phyloP scores from a whole-genome alignment of 2,113 vertebrate species.

The Azemiops feae region DNA sequence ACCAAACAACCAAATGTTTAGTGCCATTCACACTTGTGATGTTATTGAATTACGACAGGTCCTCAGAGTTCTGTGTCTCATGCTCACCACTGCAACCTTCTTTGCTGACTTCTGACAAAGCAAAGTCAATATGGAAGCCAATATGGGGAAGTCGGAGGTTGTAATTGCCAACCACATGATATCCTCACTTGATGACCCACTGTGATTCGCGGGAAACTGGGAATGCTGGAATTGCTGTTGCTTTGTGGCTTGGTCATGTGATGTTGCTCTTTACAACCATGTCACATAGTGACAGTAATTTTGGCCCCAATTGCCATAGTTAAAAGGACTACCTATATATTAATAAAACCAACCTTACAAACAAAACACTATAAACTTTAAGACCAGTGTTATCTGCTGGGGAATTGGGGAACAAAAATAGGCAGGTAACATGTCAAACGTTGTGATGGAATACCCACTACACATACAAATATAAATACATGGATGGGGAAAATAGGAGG shows the following conservation, averaged over 20 bases:
- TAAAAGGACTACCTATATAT: background rate
- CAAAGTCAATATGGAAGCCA: background rate
- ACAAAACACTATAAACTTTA: background rate
- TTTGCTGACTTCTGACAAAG: background rate
- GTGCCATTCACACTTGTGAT: background rate
- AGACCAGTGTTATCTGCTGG: background rate
- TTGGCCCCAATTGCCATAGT: background rate
- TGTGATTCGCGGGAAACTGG: background rate
- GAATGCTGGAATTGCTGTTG: background rate
- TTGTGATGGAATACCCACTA: background rate
- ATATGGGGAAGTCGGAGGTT: background rate
- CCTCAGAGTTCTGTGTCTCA: background rate
- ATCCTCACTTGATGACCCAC: background rate
- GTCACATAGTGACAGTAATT: background rate
- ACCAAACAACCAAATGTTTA: background rate
- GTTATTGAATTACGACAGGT: background rate
- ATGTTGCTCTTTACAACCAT: background rate
- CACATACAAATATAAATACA: background rate
- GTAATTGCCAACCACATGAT: background rate
- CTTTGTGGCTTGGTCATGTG: background rate
- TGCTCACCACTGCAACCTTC: background rate
- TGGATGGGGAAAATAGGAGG: background rate
- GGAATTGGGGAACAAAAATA: background rate
- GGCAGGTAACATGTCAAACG: background rate
- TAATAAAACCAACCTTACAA: background rate